Evolutionary conservation across 2,888 invertebrate species (phyloP).

Genomic region (Drosophila affinis): DNA sequence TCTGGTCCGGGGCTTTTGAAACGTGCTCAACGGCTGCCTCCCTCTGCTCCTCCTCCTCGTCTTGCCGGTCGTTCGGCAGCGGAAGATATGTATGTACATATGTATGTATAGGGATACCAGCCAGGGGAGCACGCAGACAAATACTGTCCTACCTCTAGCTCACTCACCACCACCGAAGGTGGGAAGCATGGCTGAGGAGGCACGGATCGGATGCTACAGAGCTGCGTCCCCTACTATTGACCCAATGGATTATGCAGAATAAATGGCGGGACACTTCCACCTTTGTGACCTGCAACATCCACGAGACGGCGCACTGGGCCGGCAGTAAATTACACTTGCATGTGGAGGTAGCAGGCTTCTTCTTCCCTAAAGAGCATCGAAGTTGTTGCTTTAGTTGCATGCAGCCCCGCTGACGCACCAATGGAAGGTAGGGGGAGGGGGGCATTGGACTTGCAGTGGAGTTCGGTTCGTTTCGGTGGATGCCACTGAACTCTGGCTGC

Average conservation of each 20-base stretch:
- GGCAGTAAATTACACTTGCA: slow-evolving; percentile 41
- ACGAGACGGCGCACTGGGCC: slow-evolving; percentile 16
- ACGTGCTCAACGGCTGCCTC: slow-evolving; percentile 23
- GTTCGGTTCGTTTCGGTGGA: slow-evolving; percentile 36
- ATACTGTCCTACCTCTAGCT: slow-evolving; percentile 20
- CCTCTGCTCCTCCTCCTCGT: slow-evolving; percentile 1
- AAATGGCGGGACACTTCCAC: slow-evolving; percentile 55
- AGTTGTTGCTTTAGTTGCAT: slow-evolving; percentile 19
- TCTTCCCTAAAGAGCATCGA: neutral
- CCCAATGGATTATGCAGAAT: slow-evolving; percentile 73
- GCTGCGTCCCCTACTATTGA: slow-evolving; percentile 57
- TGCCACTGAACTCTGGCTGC: slow-evolving; percentile 73
- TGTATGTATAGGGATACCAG: neutral
- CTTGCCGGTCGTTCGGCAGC: neutral
- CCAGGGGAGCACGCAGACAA: slow-evolving; percentile 29
- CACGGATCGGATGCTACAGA: slow-evolving; percentile 25
- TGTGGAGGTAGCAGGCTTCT: slow-evolving; percentile 4
- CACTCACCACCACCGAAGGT: neutral
- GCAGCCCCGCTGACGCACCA: slow-evolving; percentile 34
- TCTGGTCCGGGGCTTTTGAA: slow-evolving; percentile 37
- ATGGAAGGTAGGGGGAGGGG: slow-evolving; percentile 4
- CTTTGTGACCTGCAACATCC: slow-evolving; percentile 48
- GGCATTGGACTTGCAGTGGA: neutral
- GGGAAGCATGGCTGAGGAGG: slow-evolving; percentile 27
- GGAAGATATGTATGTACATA: neutral